A percentile compares a stretch with the other conserved stretches of the same genome.
Evolutionary conservation across 2,888 invertebrate species (phyloP).

Genomic region (Cataglyphis albicans): DNA sequence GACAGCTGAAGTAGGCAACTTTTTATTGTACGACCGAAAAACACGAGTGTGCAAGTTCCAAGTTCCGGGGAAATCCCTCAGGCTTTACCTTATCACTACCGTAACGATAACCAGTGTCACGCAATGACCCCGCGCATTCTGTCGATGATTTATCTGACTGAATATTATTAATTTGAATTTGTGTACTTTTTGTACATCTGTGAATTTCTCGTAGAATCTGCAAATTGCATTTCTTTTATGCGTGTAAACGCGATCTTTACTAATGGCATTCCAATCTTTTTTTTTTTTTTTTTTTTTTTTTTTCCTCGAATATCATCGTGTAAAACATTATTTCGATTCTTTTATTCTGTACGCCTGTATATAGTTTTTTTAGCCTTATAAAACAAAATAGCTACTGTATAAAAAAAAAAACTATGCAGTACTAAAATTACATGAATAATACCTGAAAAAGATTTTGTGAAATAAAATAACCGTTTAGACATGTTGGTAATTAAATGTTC

Average conservation of each 20-base stretch:
- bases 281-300: neutral
- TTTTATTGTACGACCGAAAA: constrained; percentile 6
- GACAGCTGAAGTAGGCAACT: neutral
- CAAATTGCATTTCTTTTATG: constrained; percentile 17
- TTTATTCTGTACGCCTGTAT: constrained; percentile 2
- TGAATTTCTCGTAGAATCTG: constrained; percentile 5
- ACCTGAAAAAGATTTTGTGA: neutral
- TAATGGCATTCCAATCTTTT: neutral
- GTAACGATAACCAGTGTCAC: constrained; percentile 18
- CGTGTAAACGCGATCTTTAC: neutral
- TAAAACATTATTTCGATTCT: neutral
- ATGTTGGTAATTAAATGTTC: constrained; percentile 7
- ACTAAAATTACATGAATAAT: neutral
- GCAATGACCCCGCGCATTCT: constrained; percentile 29
- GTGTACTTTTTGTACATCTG: constrained; percentile 4
- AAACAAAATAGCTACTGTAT: neutral
- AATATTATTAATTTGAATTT: neutral
- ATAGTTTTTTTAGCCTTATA: neutral
- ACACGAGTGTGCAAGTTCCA: neutral
- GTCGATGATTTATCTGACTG: neutral
- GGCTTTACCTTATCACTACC: constrained; percentile 1
- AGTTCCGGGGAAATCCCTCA: constrained; percentile 31
- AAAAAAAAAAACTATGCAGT: neutral
- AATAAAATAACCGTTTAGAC: neutral
- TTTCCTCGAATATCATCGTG: neutral